Percentiles rank a stretch among this genome's conserved stretches.
phyloP scores from a whole-genome alignment of 1,140 invertebrate genomes.

The Drosophila bifasciata region DNA sequence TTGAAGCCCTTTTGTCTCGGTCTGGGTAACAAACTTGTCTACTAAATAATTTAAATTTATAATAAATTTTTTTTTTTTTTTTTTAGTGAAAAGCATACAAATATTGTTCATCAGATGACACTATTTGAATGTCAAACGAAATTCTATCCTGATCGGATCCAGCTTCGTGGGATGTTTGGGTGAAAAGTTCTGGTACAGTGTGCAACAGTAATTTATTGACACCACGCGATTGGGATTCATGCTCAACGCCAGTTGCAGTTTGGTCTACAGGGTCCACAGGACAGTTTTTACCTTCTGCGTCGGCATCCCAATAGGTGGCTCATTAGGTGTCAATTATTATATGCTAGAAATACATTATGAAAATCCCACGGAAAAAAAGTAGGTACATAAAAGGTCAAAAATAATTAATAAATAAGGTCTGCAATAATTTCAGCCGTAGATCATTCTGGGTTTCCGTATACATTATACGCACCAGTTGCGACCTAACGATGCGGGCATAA shows the following conservation, averaged over 20 bases:
- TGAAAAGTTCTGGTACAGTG: conserved; percentile 88
- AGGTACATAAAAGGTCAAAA: conserved; percentile 36
- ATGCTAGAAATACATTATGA: conserved; percentile 96
- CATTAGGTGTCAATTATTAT: conserved; percentile 90
- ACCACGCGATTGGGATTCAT: conserved; percentile 91
- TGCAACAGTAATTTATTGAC: conserved; percentile 86
- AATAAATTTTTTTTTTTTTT: background rate
- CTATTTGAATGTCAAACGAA: conserved; percentile 90
- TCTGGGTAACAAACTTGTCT: conserved; percentile 45
- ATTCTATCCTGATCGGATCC: conserved; percentile 85
- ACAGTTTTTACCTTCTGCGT: conserved; percentile 94
- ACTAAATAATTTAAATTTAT: background rate
- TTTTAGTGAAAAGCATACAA: conserved; percentile 58
- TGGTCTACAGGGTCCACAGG: conserved; percentile 94
- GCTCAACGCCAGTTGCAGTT: conserved; percentile 91
- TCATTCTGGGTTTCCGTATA: conserved; percentile 91
- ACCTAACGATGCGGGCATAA: conserved; percentile 90
- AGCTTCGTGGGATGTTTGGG: conserved; percentile 87
- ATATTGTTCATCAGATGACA: conserved; percentile 91
- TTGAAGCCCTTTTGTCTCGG: conserved; percentile 88
- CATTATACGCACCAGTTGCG: conserved; percentile 90
- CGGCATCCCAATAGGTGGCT: conserved; percentile 91
- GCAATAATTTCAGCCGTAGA: conserved; percentile 86
- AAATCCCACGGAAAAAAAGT: conserved; percentile 88
- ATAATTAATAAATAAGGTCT: too few relatives aligned